Evolutionary conservation across 2,888 invertebrate genomes (phyloP).

Genomic region (Cephus sareptanus): DNA sequence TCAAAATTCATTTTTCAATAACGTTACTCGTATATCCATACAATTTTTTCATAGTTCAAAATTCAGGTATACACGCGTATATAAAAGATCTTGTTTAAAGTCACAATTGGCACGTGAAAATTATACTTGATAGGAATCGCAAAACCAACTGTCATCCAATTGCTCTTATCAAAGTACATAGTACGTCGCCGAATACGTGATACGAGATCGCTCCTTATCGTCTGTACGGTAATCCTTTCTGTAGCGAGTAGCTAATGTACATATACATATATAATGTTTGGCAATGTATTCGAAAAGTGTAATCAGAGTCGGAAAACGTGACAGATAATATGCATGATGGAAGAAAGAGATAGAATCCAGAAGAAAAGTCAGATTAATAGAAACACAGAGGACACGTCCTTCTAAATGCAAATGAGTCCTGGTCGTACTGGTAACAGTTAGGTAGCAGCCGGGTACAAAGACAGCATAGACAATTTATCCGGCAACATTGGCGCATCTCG

Average conservation of each 20-base stretch:
- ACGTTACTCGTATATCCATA: not conserved
- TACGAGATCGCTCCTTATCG: not conserved
- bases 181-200: not conserved
- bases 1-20: not conserved
- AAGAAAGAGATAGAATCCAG: not conserved
- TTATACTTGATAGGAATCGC: too few species aligned
- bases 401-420: slow-evolving; percentile 44
- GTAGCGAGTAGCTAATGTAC: not conserved
- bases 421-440: not conserved
- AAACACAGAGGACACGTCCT: slow-evolving; percentile 19
- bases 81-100: not conserved
- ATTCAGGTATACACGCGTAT: too few species aligned
- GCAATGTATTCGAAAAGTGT: not conserved
- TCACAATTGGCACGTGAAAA: not conserved
- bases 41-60: not conserved
- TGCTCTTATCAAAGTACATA: not conserved
- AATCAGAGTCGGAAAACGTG: not conserved
- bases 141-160: not conserved
- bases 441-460: slow-evolving; percentile 10
- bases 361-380: slow-evolving; percentile 7
- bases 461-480: slow-evolving; percentile 35
- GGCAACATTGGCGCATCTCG: slow-evolving; percentile 24
- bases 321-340: not conserved
- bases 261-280: not conserved
- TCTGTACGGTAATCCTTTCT: not conserved